Base-by-base conservation (phyloP, 2,888 invertebrate species). In the Bombylius major region DNA sequence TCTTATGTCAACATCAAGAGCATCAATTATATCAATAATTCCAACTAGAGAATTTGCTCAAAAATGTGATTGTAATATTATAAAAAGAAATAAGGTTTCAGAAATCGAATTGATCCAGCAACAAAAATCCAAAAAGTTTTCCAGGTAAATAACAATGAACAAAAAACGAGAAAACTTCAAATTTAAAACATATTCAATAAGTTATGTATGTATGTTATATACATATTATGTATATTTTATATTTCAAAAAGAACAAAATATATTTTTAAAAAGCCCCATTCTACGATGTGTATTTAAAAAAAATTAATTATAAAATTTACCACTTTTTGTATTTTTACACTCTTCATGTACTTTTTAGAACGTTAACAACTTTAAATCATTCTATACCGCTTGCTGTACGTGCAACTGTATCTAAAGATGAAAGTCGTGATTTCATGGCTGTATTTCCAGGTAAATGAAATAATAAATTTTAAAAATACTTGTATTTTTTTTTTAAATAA, bases 381-480 rank as follows among this genome's bases (percentile, higher is more conserved):
- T 67, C 70, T 14, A 65, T 68, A 45, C 71, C 73, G 39, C 61
- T 70, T 70, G 79, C 81, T 59, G 78, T 83, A 61, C 80, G 79
- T 61, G 78, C 82, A 65, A 79, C 82, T 51, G 79, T 83, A 52
- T 83, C 82, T 59, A 89, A 88, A 76, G 89, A 91, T 75, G 90
- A 91, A 75, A 84, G 84, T 70, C 78, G 89, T 66, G 89, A 90
- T 71, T 87, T 93, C 76, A 88, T 91, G 88, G 86, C 88, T 53
- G 77, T 89, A 61, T 92, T 91, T 78, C 90, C 91, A 62, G 73
- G 73, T 73, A 50, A 50, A 23, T 58, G 23, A 23, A 23, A 23
- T 23, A 23, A 23, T 23, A 23, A 23, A 23, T 23, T 23, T 23
- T 3, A 23, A 23, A 23, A 23, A 23, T 23, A 23, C 23, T 23